Percentiles rank a stretch among this genome's conserved stretches.
Conservation (phyloP, 2,888 invertebrate genomes). For the Masnerella sp. region DNA sequence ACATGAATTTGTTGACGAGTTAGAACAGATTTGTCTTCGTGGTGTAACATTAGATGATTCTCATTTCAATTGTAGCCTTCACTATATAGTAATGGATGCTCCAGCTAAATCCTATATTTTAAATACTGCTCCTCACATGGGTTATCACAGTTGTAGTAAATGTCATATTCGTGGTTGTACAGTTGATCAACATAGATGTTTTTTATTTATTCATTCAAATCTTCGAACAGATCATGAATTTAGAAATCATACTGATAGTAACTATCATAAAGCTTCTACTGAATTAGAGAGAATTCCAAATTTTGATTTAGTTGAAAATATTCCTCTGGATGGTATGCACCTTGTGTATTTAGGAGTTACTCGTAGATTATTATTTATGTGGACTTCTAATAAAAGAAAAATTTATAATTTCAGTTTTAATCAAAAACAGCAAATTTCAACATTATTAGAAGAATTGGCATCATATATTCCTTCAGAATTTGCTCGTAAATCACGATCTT, state of each 20-base stretch:
- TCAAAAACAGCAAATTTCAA: not conserved
- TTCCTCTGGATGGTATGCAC: slow-evolving; percentile 61
- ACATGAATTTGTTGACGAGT: slow-evolving; percentile 54
- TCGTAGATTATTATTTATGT: not conserved
- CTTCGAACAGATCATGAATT: slow-evolving; percentile 40
- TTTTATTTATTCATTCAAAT: slow-evolving; percentile 32
- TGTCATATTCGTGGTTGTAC: slow-evolving; percentile 55
- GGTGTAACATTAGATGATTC: slow-evolving; percentile 13
- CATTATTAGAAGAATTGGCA: not conserved
- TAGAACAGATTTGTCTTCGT: slow-evolving; percentile 12
- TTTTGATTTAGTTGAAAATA: slow-evolving; percentile 61
- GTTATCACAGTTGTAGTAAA: slow-evolving; percentile 61
- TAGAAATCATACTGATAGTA: slow-evolving; percentile 12
- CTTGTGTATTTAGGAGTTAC: slow-evolving; percentile 32
- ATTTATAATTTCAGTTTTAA: not conserved
- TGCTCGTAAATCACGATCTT: slow-evolving; percentile 57
- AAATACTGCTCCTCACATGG: slow-evolving; percentile 58
- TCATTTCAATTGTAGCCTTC: slow-evolving; percentile 23
- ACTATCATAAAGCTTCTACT: slow-evolving; percentile 49
- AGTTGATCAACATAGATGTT: slow-evolving; percentile 46
- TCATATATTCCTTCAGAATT: slow-evolving; percentile 58
- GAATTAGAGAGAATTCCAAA: slow-evolving; percentile 59
- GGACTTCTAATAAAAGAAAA: not conserved
- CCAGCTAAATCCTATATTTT: slow-evolving; percentile 59
- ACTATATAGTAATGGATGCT: slow-evolving; percentile 58